phyloP scores from a whole-genome alignment of 2,888 invertebrate genomes.

The Aspidapion aeneum region DNA sequence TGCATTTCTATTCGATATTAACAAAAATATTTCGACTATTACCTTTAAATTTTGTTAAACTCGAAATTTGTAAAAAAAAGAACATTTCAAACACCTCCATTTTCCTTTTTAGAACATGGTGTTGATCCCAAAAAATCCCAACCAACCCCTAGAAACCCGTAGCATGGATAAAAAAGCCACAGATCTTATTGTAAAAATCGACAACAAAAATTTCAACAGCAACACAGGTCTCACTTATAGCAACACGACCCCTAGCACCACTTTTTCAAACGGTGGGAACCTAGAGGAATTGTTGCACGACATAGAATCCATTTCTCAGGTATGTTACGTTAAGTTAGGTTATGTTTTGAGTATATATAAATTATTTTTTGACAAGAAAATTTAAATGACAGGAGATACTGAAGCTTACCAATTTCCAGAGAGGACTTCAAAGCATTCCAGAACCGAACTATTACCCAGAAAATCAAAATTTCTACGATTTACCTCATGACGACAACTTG shows the following conservation, averaged over 20 bases:
- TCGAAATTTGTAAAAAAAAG: too few relatives aligned
- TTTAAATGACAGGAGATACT: constrained; percentile 31
- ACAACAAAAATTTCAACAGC: constrained; percentile 40
- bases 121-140: constrained; percentile 27
- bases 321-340: constrained; percentile 16
- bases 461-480: constrained; percentile 15
- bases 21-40: too few relatives aligned
- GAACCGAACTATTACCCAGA: constrained; percentile 13
- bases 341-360: background rate
- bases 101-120: constrained; percentile 16
- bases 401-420: constrained; percentile 38
- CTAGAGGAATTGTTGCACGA: constrained; percentile 66
- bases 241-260: constrained; percentile 37
- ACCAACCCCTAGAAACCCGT: constrained; percentile 23
- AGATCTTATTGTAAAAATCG: constrained; percentile 45
- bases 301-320: constrained; percentile 58
- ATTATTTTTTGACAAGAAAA: background rate
- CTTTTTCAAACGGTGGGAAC: constrained; percentile 53
- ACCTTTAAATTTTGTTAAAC: too few relatives aligned
- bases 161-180: constrained; percentile 39
- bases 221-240: constrained; percentile 27
- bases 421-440: constrained; percentile 23
- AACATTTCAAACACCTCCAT: too few relatives aligned
- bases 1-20: too few relatives aligned
- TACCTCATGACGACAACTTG: constrained; percentile 23